Evolutionary conservation across 2,113 vertebrate species (phyloP).

Genomic region (Oryzias celebensis): DNA sequence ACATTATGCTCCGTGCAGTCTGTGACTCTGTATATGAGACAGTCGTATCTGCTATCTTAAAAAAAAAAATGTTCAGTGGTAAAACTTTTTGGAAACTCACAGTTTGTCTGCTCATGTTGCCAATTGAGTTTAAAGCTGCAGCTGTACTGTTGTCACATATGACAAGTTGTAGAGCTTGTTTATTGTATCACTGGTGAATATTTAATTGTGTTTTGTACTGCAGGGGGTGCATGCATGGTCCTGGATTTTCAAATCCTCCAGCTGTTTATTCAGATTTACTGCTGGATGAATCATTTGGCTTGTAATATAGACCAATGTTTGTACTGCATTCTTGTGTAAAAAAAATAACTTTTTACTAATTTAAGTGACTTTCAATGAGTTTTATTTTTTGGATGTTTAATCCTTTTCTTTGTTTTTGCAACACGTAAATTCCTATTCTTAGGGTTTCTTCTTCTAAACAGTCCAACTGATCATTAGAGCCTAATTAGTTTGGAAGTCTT

Average conservation of each 20-base stretch:
- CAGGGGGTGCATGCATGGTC: conserved; percentile 24
- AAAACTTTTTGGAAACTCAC: conserved; percentile 13
- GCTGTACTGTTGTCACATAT: conserved; percentile 12
- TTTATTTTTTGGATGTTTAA: too few species aligned
- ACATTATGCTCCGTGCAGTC: conserved; percentile 45
- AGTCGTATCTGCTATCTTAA: conserved; percentile 33
- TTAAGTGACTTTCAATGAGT: too few species aligned
- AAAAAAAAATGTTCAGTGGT: conserved; percentile 11
- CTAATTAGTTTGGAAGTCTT: conserved; percentile 58
- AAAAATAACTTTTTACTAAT: too few species aligned
- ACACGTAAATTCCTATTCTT: too few species aligned
- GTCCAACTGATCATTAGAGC: conserved; percentile 31
- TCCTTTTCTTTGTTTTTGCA: too few species aligned
- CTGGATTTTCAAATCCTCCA: background rate
- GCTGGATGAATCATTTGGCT: too few species aligned
- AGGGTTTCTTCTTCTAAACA: conserved; percentile 6
- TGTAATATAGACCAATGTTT: too few species aligned
- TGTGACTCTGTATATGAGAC: conserved; percentile 52
- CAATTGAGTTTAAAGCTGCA: conserved; percentile 24
- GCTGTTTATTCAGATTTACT: too few species aligned
- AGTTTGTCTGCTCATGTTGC: conserved; percentile 25
- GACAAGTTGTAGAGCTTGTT: conserved; percentile 27
- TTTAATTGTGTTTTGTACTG: conserved; percentile 33
- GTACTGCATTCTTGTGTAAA: too few species aligned
- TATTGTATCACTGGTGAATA: conserved; percentile 28